Conservation (phyloP, 2,113 vertebrate genomes). For the Pterophyllum scalare region DNA sequence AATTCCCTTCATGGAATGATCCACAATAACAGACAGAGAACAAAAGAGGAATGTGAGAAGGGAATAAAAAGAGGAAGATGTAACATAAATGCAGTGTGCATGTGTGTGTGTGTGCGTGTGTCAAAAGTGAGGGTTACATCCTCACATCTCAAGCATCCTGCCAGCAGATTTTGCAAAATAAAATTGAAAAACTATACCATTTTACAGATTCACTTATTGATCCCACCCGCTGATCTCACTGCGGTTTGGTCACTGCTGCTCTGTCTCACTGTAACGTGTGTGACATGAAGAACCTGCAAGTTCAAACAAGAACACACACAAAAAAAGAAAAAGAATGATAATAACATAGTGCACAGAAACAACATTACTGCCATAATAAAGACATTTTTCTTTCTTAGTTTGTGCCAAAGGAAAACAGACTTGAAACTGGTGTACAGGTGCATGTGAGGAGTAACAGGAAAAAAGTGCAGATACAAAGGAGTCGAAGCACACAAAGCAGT, state of each 20-base stretch:
- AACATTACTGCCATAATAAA: not conserved
- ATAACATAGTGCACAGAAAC: not conserved
- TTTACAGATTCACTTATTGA: not conserved
- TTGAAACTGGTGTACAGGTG: not conserved
- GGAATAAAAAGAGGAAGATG: not conserved
- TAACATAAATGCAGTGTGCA: not conserved
- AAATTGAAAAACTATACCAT: not conserved
- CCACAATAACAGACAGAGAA: not conserved
- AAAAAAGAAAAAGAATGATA: not conserved
- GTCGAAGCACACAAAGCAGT: not conserved
- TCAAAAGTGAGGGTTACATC: not conserved
- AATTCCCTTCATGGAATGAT: not conserved
- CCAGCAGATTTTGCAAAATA: not conserved
- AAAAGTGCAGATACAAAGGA: not conserved
- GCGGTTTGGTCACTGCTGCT: constrained; percentile 5
- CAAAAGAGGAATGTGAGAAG: not conserved
- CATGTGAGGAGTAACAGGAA: not conserved
- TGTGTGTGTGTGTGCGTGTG: not conserved
- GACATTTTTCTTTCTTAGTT: not conserved
- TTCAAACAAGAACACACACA: not conserved
- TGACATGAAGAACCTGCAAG: constrained; percentile 27
- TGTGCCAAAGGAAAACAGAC: not conserved
- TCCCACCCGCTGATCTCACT: constrained; percentile 19
- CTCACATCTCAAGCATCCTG: not conserved
- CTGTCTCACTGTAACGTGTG: not conserved